Percentiles rank a stretch among this genome's conserved stretches.
Evolutionary conservation across 37 sponge, comb jelly and placozoan genomes (phyloP).

Genomic region (Sycon ciliatum): DNA sequence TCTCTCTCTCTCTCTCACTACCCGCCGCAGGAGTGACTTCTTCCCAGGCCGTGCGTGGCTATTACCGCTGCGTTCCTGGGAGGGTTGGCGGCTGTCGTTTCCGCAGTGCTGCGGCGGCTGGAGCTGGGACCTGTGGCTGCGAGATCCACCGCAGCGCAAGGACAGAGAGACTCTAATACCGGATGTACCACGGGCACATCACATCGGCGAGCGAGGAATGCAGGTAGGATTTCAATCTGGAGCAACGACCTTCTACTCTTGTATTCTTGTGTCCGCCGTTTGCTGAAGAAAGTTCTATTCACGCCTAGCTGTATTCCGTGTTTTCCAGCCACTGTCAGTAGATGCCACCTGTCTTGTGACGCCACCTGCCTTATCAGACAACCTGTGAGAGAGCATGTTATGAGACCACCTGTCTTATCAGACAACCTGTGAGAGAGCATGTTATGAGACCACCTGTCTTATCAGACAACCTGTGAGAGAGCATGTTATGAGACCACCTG

Average conservation of each 20-base stretch:
- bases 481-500: too few species aligned
- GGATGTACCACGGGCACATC: constrained; percentile 18
- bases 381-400: too few species aligned
- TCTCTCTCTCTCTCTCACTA: background rate
- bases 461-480: too few species aligned
- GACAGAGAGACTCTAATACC: constrained; percentile 28
- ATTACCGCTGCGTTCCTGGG: constrained; percentile 2
- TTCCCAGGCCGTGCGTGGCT: constrained; percentile 18
- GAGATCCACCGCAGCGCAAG: background rate
- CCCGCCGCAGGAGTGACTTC: constrained; percentile 2
- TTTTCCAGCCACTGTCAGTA: too few species aligned
- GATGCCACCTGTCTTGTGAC: too few species aligned
- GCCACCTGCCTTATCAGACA: too few species aligned
- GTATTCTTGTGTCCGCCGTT: too few species aligned
- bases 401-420: too few species aligned
- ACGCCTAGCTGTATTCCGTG: too few species aligned
- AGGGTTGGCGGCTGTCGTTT: background rate
- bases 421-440: too few species aligned
- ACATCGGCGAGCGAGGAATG: constrained; percentile 18
- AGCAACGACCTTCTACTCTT: background rate
- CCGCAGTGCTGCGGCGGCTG: constrained; percentile 22
- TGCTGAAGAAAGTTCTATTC: too few species aligned
- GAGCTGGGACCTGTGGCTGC: constrained; percentile 24
- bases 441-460: too few species aligned
- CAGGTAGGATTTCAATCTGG: background rate